phyloP scores from a whole-genome alignment of 2,113 vertebrate species.

The Lycocorax pyrrhopterus region DNA sequence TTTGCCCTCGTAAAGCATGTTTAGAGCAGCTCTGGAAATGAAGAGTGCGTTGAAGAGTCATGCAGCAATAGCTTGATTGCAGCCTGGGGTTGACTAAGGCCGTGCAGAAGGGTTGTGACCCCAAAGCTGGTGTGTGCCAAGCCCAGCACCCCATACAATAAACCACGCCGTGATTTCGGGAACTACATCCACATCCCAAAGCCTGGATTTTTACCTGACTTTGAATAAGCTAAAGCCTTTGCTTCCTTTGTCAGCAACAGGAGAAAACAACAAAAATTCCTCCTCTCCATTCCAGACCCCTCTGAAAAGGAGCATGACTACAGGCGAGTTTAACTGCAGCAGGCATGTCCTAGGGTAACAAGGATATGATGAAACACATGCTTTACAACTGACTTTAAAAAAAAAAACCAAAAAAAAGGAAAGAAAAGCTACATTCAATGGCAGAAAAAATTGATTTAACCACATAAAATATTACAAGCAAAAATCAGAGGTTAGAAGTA shows the following conservation, averaged over 20 bases:
- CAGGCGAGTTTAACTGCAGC: neutral
- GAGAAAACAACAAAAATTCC: neutral
- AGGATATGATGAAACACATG: neutral
- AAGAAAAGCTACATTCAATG: constrained; percentile 16
- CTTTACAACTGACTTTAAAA: neutral
- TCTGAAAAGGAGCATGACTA: neutral
- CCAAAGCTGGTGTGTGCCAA: neutral
- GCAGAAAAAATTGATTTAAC: constrained; percentile 67
- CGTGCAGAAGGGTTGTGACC: neutral
- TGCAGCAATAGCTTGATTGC: neutral
- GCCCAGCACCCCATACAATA: accelerated
- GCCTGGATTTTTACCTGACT: neutral
- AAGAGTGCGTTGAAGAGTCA: neutral
- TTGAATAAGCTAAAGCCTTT: neutral
- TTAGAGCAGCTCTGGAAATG: neutral
- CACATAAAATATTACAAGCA: constrained; percentile 58
- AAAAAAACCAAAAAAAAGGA: neutral
- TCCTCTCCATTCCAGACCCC: neutral
- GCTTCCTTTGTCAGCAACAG: neutral
- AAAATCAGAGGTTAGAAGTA: constrained; percentile 60
- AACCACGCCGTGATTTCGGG: neutral
- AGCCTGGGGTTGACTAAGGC: neutral
- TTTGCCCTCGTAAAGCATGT: neutral
- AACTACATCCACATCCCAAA: neutral
- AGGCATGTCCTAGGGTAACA: constrained; percentile 39